phyloP scores from a whole-genome alignment of 2,888 invertebrate species.

The Drosophila borborema region DNA sequence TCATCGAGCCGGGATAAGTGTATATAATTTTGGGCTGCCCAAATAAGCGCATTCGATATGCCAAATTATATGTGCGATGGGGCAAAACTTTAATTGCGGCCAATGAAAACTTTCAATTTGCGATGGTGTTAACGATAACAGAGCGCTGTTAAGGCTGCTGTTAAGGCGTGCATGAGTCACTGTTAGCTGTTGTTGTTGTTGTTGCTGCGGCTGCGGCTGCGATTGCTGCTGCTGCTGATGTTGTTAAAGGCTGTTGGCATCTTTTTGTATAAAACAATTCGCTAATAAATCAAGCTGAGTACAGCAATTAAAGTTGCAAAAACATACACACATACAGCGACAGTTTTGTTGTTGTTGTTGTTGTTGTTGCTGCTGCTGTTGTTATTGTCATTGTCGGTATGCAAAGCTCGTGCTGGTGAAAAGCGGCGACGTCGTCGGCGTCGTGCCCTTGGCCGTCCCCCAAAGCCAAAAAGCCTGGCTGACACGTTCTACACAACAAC shows the following conservation, averaged over 20 bases:
- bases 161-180: conserved; percentile 60
- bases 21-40: conserved; percentile 71
- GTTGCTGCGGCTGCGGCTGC: neutral
- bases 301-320: conserved; percentile 82
- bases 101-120: conserved; percentile 68
- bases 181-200: conserved; percentile 42
- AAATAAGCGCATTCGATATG: conserved; percentile 75
- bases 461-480: conserved; percentile 67
- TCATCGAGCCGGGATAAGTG: conserved; percentile 44
- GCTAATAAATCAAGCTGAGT: conserved; percentile 78
- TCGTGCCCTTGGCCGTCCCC: conserved; percentile 77
- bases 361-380: conserved; percentile 37
- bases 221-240: conserved; percentile 27
- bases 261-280: conserved; percentile 73
- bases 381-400: conserved; percentile 68
- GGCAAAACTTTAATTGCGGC: conserved; percentile 65
- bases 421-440: conserved; percentile 56
- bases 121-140: conserved; percentile 75
- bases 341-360: conserved; percentile 41
- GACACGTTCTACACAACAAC: conserved; percentile 77
- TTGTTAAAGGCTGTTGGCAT: conserved; percentile 65
- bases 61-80: conserved; percentile 60
- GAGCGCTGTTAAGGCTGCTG: conserved; percentile 62
- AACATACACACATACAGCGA: conserved; percentile 51
- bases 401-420: conserved; percentile 81